These are phyloP conservation scores for Tipula confusa DNA, from an alignment of 2,888 invertebrate genomes.

Conservation along the genomic window DNA sequence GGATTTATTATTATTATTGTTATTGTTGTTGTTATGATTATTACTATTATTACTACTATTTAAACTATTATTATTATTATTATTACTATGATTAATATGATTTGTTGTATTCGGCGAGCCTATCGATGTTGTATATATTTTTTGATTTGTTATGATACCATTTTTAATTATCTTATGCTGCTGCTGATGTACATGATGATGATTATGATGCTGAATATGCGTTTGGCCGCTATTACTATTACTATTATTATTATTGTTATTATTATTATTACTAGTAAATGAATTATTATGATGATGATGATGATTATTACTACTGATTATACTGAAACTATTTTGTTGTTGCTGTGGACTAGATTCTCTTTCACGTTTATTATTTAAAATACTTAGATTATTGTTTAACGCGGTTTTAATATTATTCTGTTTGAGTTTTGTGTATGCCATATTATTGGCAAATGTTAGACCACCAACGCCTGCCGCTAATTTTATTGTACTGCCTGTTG, in stretches of 20 bases:
- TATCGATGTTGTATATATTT: constrained; percentile 36
- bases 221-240: constrained; percentile 21
- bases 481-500: constrained; percentile 46
- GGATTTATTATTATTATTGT: constrained; percentile 33
- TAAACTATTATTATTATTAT: constrained; percentile 29
- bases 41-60: constrained; percentile 30
- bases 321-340: constrained; percentile 31
- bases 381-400: constrained; percentile 31
- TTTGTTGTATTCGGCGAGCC: constrained; percentile 41
- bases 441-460: constrained; percentile 48
- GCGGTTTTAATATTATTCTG: constrained; percentile 39
- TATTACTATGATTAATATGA: constrained; percentile 29
- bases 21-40: too few species aligned
- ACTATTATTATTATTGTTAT: constrained; percentile 27
- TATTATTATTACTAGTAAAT: constrained; percentile 1
- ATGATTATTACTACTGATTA: constrained; percentile 27
- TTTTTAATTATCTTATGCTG: constrained; percentile 21
- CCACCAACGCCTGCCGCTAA: constrained; percentile 49
- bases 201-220: constrained; percentile 13
- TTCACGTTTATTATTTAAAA: constrained; percentile 30
- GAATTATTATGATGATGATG: constrained; percentile 30
- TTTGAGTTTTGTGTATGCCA: constrained; percentile 48
- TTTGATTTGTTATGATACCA: constrained; percentile 13
- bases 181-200: constrained; percentile 15
- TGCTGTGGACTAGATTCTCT: constrained; percentile 35